Base-by-base conservation (phyloP, 2,113 vertebrate species). In the Polypterus bichir region DNA sequence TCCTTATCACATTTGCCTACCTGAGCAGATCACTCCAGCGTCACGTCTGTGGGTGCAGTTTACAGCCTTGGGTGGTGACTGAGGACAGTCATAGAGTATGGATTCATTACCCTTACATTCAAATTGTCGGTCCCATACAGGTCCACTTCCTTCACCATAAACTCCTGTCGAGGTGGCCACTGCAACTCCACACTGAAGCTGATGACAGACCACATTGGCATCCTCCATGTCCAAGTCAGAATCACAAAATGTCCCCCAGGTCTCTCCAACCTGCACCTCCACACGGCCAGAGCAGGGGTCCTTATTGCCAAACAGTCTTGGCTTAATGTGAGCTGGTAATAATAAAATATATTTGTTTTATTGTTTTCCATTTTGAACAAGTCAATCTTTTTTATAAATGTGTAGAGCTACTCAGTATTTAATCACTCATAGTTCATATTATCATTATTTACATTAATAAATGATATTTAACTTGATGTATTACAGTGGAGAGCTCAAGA, bases 21-120 rank as follows among this genome's bases (percentile, higher is more conserved):
- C 77, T 63, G 79, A 76, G 62, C 78, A 77, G 49, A 76, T 66
- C 1, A 74, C 76, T 10, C 76, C 71, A 46, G 77, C 74, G 3
- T 53, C 47, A 0, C 68, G 63, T 10, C 3, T 64, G 0, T 3
- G 11, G 1, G 68, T n/a, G 60, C 77, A 80, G 0, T 0, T 9
- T 0, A 68, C 45, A 0, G 65, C 59, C 1, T 74, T 75, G 52
- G 76, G 70, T n/a, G 52, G 64, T 9, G 66, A 70, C 9, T 74
- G 1, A 0, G 56, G 63, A 4, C 77, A 80, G 3, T 75, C 63
- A 4, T 68, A 63, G 1, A 69, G 5, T 5, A 70, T 65, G 44
- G 6, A 1, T 57, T 76, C 74, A 6, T 58, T 69, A 8, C 71
- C 76, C 0, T 59, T 59, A n/a, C 78, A 79, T 59, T 76, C 65